Percentiles rank a stretch among this genome's conserved stretches.
phyloP scores from a whole-genome alignment of 2,113 vertebrate species.

The Platysteira castanea region DNA sequence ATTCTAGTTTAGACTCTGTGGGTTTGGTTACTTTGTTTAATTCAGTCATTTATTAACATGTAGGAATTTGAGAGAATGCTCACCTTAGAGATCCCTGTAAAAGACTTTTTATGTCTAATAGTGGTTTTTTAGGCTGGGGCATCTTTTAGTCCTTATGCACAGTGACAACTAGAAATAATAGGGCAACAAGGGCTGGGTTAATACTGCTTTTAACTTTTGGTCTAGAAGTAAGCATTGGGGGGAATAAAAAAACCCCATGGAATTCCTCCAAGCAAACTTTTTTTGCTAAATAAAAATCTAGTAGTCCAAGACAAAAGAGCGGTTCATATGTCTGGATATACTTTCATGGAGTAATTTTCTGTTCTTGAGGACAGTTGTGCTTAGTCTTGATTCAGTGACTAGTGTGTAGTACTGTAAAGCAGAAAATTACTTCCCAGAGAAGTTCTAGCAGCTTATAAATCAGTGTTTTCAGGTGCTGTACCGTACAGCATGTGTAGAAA shows the following conservation, averaged over 20 bases:
- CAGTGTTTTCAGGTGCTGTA: background rate
- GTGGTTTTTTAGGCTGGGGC: background rate
- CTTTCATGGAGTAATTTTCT: background rate
- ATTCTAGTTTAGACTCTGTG: background rate
- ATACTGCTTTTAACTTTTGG: background rate
- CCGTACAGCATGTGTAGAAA: accelerated
- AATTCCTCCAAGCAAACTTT: background rate
- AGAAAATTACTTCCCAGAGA: background rate
- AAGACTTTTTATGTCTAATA: background rate
- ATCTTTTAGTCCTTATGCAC: background rate
- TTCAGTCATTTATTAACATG: background rate
- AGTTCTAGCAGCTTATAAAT: background rate
- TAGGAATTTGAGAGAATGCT: background rate
- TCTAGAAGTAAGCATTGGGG: background rate
- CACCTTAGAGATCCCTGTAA: background rate
- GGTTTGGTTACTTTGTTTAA: background rate
- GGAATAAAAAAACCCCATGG: accelerated
- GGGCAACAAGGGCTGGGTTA: background rate
- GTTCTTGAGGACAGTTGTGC: background rate
- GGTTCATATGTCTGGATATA: background rate
- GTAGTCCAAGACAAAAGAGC: background rate
- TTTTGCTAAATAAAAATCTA: background rate
- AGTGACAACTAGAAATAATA: background rate
- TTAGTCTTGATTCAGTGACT: background rate
- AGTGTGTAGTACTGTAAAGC: background rate